These are phyloP conservation scores for Vireo altiloquus DNA, from an alignment of 2,113 vertebrate species.

Conservation along the genomic window DNA sequence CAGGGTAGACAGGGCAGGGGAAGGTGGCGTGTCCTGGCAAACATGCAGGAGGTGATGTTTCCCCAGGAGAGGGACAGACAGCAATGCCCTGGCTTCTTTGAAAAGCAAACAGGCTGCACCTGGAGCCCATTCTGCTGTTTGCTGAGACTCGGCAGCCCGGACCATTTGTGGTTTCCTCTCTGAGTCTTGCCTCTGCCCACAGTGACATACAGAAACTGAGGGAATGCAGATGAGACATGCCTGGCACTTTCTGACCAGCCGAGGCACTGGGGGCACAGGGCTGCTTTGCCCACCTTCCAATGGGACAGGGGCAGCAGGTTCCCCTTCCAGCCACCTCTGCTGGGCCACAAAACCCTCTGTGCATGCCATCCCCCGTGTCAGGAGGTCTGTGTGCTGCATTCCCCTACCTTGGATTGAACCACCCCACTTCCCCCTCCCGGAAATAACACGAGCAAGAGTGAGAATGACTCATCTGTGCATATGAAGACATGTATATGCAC, in stretches of 20 bases:
- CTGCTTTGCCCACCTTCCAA: background rate
- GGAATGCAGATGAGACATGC: background rate
- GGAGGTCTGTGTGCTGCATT: background rate
- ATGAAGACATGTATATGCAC: constrained; percentile 32
- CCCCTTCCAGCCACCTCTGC: background rate
- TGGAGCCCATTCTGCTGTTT: constrained; percentile 24
- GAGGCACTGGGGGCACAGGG: accelerated
- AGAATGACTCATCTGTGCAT: constrained; percentile 50
- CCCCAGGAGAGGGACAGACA: background rate
- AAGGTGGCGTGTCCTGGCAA: background rate
- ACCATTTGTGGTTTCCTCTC: constrained; percentile 55
- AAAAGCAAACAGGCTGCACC: constrained; percentile 20
- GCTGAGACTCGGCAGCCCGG: background rate
- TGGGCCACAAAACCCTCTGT: background rate
- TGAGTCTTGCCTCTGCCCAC: constrained; percentile 29
- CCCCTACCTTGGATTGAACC: constrained; percentile 27
- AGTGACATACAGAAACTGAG: constrained; percentile 39
- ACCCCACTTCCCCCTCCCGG: constrained; percentile 38
- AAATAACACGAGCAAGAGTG: constrained; percentile 50
- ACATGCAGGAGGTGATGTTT: background rate
- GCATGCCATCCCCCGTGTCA: background rate
- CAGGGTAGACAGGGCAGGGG: background rate
- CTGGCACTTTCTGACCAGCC: background rate
- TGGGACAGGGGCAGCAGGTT: background rate
- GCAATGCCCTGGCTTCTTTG: background rate